phyloP scores from a whole-genome alignment of 2,113 vertebrate species.

The Paedocypris sp. region DNA sequence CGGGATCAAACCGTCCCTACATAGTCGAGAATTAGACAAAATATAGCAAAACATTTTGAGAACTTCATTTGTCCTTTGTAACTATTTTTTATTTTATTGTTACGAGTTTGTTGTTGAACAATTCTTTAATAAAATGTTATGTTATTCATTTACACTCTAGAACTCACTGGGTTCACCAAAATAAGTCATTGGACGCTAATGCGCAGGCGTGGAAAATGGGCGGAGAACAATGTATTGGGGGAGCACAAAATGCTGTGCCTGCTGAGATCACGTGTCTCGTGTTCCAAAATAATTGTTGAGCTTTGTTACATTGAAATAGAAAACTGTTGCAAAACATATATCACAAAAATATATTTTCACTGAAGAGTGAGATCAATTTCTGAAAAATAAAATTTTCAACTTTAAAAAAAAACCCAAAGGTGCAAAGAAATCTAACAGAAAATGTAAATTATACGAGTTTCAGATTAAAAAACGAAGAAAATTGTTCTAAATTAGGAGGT shows the following conservation, averaged over 20 bases:
- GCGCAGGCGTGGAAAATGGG: conserved; percentile 10
- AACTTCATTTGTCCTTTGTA: conserved; percentile 87
- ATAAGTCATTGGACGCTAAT: conserved; percentile 13
- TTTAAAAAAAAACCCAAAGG: no score
- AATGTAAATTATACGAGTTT: no score
- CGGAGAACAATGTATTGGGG: conserved; percentile 34
- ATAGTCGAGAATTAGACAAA: conserved; percentile 86
- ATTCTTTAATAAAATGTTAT: conserved; percentile 99
- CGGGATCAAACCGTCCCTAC: conserved; percentile 70
- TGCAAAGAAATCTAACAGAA: no score
- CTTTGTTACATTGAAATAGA: no score
- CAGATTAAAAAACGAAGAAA: no score
- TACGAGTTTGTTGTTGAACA: conserved; percentile 86
- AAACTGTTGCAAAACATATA: no score
- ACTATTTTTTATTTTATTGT: conserved; percentile 80
- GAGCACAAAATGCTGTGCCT: conserved; percentile 20
- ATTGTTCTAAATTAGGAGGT: no score
- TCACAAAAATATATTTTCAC: no score
- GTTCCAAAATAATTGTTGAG: no score
- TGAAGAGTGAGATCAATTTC: no score
- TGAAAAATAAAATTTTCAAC: no score
- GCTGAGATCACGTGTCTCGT: conserved; percentile 65
- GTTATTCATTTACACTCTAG: conserved; percentile 72
- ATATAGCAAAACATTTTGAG: conserved; percentile 72
- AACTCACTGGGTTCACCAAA: conserved; percentile 44